Conservation (phyloP, 2,888 invertebrate genomes). For the Agrotis segetum region DNA sequence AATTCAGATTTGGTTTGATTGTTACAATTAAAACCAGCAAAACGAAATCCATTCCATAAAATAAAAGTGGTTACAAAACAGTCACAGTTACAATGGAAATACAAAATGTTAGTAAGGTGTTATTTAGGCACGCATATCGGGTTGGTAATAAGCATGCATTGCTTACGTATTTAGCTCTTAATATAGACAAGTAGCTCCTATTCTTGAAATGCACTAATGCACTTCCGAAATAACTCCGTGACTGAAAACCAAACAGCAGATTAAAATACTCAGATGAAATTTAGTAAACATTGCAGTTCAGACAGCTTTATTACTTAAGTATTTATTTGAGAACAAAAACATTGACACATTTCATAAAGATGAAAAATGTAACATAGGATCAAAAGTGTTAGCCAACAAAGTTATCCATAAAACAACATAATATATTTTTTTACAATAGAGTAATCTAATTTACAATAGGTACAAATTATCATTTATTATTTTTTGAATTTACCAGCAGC, state of each 20-base stretch:
- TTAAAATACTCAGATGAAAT: not conserved
- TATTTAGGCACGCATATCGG: slow-evolving; percentile 1
- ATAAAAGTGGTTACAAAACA: not conserved
- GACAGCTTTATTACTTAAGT: not conserved
- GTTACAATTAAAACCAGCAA: not conserved
- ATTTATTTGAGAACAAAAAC: too few species aligned
- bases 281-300: not conserved
- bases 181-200: slow-evolving; percentile 44
- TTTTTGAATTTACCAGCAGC: too few species aligned
- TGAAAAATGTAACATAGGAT: too few species aligned
- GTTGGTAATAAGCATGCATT: slow-evolving; percentile 31
- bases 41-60: not conserved
- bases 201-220: slow-evolving; percentile 50
- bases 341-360: too few species aligned
- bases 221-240: slow-evolving; percentile 38
- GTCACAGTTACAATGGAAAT: slow-evolving; percentile 4
- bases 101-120: slow-evolving; percentile 9
- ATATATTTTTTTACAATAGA: too few species aligned
- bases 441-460: too few species aligned
- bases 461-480: too few species aligned
- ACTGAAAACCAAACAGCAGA: slow-evolving; percentile 4
- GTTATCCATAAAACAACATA: too few species aligned
- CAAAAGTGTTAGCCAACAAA: too few species aligned
- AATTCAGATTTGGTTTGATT: not conserved
- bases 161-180: slow-evolving; percentile 51